Evolutionary conservation across 2,888 invertebrate genomes (phyloP).

Genomic region (Synergus umbraculus): DNA sequence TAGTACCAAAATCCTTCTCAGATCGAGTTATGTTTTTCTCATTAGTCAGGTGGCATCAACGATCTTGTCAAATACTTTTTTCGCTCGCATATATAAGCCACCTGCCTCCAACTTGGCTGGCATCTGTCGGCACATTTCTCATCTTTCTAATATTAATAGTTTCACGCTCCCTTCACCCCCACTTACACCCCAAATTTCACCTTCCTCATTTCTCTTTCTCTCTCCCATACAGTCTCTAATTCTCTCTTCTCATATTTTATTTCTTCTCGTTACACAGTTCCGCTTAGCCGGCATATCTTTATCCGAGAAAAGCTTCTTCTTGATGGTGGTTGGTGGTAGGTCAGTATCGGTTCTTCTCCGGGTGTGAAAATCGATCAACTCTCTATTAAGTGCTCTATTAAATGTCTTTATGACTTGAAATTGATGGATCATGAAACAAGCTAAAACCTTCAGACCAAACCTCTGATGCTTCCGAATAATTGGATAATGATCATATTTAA

Average conservation of each 20-base stretch:
- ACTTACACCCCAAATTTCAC: not conserved
- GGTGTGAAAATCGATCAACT: not conserved
- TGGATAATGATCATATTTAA: not conserved
- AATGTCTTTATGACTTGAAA: not conserved
- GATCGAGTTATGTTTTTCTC: conserved; percentile 17
- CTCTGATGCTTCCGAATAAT: not conserved
- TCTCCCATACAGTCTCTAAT: not conserved
- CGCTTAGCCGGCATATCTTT: not conserved
- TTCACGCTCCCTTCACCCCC: not conserved
- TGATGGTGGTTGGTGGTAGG: not conserved
- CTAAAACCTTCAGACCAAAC: not conserved
- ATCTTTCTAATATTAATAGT: conserved; percentile 34
- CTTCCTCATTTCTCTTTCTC: conserved; percentile 21
- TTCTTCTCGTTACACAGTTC: not conserved
- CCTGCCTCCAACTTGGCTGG: not conserved
- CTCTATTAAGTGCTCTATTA: conserved; percentile 6
- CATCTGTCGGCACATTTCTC: conserved; percentile 34
- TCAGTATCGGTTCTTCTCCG: conserved; percentile 2
- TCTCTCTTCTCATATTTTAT: conserved; percentile 21
- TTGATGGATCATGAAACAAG: not conserved
- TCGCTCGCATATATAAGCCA: conserved; percentile 11
- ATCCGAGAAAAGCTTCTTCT: not conserved
- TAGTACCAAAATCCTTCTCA: not conserved
- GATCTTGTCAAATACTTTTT: conserved; percentile 8
- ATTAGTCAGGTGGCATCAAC: conserved; percentile 24